A percentile compares a stretch with the other conserved stretches of the same genome.
Conservation (phyloP, 92 coral and sea anemone species). For the Chrysogorgia sp. region DNA sequence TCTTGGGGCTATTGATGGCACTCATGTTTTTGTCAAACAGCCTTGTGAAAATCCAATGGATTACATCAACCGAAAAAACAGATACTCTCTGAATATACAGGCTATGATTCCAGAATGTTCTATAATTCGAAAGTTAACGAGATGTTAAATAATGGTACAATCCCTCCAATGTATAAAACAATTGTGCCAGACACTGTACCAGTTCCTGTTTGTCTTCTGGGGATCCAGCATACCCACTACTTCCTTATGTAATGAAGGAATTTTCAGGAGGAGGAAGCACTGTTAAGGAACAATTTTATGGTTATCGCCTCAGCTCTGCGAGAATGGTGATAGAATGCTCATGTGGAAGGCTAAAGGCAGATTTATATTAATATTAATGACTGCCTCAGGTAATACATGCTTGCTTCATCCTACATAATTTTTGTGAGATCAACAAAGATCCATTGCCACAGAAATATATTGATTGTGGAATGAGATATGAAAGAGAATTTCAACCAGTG, state of each 20-base stretch:
- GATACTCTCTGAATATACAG: conserved; percentile 33
- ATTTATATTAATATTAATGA: no score
- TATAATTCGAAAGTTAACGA: conserved; percentile 32
- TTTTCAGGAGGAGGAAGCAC: conserved; percentile 16
- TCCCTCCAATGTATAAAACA: no score
- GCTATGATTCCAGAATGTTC: conserved; percentile 51
- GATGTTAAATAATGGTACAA: conserved; percentile 35
- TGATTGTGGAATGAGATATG: no score
- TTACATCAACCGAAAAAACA: conserved; percentile 48
- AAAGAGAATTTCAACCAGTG: no score
- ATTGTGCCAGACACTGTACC: no score
- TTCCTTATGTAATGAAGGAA: conserved; percentile 34
- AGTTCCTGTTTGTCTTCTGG: no score
- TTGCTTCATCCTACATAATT: no score
- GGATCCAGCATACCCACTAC: no score
- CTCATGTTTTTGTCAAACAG: conserved; percentile 46
- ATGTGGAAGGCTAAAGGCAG: no score
- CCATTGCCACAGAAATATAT: conserved; percentile 1
- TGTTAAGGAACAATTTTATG: conserved; percentile 12
- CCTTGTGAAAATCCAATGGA: conserved; percentile 47
- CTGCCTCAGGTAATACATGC: background rate
- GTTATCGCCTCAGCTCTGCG: conserved; percentile 33
- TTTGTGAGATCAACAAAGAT: no score
- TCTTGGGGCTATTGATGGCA: no score
- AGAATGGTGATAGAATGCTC: no score